Conservation (phyloP, 2,888 invertebrate species). For the Shargacucullia verbasci region DNA sequence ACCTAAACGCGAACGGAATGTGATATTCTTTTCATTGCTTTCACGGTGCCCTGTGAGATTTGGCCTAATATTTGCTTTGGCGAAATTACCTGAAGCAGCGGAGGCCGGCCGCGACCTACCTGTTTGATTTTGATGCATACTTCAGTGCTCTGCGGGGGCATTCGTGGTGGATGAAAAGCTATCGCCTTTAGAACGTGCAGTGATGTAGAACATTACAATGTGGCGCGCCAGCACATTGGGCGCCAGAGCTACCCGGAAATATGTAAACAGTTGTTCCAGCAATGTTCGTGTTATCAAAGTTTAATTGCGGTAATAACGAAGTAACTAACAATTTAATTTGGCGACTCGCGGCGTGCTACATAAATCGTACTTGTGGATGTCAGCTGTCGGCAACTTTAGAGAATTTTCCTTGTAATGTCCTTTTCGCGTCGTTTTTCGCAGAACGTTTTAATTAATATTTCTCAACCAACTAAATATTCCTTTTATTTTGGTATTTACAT, state of each 20-base stretch:
- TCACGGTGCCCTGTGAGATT: constrained; percentile 78
- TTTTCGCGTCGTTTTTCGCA: constrained; percentile 81
- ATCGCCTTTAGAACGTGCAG: constrained; percentile 58
- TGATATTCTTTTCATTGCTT: constrained; percentile 80
- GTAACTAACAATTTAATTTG: constrained; percentile 85
- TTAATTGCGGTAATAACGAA: constrained; percentile 85
- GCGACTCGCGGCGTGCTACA: constrained; percentile 76
- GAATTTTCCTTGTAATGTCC: constrained; percentile 87
- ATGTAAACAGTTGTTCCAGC: constrained; percentile 60
- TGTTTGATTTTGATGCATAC: constrained; percentile 88
- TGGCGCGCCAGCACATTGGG: constrained; percentile 28
- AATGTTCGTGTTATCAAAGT: constrained; percentile 78
- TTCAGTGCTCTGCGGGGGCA: constrained; percentile 73
- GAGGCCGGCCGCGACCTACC: constrained; percentile 74
- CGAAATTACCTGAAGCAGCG: constrained; percentile 81
- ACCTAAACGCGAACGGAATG: constrained; percentile 67
- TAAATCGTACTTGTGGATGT: constrained; percentile 87
- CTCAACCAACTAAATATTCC: constrained; percentile 68
- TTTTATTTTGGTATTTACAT: constrained; percentile 60
- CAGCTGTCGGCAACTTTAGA: constrained; percentile 85
- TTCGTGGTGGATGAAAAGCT: constrained; percentile 69
- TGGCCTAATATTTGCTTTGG: constrained; percentile 83
- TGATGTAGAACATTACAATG: constrained; percentile 46
- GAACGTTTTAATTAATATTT: constrained; percentile 87
- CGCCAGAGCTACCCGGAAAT: constrained; percentile 31